These are phyloP conservation scores for Drosophila recens DNA, from an alignment of 2,888 invertebrate species.

Conservation along the genomic window DNA sequence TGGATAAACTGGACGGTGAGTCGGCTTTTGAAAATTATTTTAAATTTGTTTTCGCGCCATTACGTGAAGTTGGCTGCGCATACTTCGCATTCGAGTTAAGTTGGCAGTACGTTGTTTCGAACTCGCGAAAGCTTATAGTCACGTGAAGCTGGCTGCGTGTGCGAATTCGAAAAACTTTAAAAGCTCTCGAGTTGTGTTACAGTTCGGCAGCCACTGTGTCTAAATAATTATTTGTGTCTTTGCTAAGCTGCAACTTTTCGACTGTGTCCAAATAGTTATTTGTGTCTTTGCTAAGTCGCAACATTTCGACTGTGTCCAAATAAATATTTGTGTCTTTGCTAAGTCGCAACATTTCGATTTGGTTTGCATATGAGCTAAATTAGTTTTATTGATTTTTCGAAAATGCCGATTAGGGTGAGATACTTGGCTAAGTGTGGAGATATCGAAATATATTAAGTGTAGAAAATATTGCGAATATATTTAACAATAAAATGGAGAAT, in stretches of 20 bases:
- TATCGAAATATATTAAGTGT: constrained; percentile 2
- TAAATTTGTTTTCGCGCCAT: constrained; percentile 11
- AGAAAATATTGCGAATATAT: not conserved
- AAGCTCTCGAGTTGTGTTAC: not conserved
- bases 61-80: constrained; percentile 24
- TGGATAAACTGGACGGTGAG: constrained; percentile 81
- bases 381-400: not conserved
- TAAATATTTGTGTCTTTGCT: constrained; percentile 27
- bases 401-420: not conserved
- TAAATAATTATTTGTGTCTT: no score
- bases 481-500: not conserved
- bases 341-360: not conserved
- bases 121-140: constrained; percentile 6
- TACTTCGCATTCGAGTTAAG: not conserved
- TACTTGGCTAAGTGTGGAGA: constrained; percentile 5
- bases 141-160: constrained; percentile 16
- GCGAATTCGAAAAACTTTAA: constrained; percentile 1
- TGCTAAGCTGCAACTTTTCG: no score
- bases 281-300: constrained; percentile 26
- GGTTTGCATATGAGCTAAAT: constrained; percentile 9
- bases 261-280: no score
- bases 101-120: constrained; percentile 27
- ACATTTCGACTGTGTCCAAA: not conserved
- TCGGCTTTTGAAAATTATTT: constrained; percentile 16
- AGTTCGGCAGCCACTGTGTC: constrained; percentile 20